These are phyloP conservation scores for Melanogrammus aeglefinus DNA, from an alignment of 2,797 vertebrate genomes.

Conservation along the genomic window DNA sequence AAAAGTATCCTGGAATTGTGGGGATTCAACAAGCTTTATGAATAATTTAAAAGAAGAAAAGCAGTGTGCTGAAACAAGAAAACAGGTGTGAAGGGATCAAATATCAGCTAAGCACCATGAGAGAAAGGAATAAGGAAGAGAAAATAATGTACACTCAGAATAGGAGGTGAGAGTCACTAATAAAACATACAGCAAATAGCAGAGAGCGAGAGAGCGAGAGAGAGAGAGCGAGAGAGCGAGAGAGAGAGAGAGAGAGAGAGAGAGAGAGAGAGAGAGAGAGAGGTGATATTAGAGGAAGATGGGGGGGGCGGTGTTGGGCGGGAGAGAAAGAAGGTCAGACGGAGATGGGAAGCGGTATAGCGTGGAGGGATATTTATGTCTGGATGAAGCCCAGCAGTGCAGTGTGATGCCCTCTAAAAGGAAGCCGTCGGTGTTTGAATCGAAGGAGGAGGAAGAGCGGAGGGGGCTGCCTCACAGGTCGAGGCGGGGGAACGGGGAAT, in stretches of 20 bases:
- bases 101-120: slow-evolving; percentile 21
- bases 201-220: not conserved
- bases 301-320: not conserved
- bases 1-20: slow-evolving; percentile 35
- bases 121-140: slow-evolving; percentile 8
- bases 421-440: slow-evolving; percentile 37
- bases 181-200: slow-evolving; percentile 34
- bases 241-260: not conserved
- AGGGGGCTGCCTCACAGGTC: slow-evolving; percentile 40
- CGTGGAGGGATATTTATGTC: slow-evolving; percentile 63
- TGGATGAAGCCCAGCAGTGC: slow-evolving; percentile 47
- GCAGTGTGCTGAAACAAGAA: slow-evolving; percentile 40
- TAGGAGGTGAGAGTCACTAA: slow-evolving; percentile 37
- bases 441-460: slow-evolving; percentile 39
- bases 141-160: slow-evolving; percentile 26
- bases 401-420: slow-evolving; percentile 60
- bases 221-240: not conserved
- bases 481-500: slow-evolving; percentile 56
- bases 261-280: slow-evolving; percentile 8
- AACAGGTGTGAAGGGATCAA: slow-evolving; percentile 44
- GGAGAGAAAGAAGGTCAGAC: slow-evolving; percentile 64
- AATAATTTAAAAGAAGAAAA: slow-evolving; percentile 54
- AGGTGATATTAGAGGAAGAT: slow-evolving; percentile 23
- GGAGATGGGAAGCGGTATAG: slow-evolving; percentile 51
- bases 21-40: slow-evolving; percentile 37